phyloP scores from a whole-genome alignment of 2,797 vertebrate genomes.

The Rhinoraja longicauda region DNA sequence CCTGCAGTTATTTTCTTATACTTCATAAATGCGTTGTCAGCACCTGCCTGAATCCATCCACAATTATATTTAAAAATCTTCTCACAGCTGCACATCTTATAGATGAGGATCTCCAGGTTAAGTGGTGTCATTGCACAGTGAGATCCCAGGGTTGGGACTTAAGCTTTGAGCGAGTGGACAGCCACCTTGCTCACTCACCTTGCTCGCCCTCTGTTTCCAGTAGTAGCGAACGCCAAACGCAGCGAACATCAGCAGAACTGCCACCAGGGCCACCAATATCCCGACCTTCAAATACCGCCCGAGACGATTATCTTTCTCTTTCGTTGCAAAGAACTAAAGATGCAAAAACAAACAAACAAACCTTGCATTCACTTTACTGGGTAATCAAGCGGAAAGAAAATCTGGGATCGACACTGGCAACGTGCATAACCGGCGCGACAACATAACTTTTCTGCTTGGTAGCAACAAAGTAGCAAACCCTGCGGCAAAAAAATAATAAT shows the following conservation, averaged over 20 bases:
- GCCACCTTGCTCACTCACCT: slow-evolving; percentile 10
- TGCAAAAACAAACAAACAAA: not conserved
- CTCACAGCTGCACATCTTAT: no score
- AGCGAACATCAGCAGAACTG: not conserved
- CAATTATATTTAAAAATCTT: not conserved
- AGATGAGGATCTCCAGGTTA: not conserved
- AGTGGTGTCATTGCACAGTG: not conserved
- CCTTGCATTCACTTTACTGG: no score
- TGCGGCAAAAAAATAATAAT: not conserved
- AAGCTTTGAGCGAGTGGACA: not conserved
- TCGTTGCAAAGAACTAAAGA: not conserved
- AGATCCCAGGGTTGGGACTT: not conserved
- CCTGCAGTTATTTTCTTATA: no score
- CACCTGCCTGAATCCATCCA: no score
- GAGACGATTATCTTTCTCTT: not conserved
- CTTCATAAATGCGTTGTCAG: no score
- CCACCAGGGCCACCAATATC: not conserved
- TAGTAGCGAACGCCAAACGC: not conserved
- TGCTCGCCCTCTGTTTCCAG: slow-evolving; percentile 6
- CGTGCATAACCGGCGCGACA: not conserved
- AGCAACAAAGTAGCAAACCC: not conserved
- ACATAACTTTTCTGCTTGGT: not conserved
- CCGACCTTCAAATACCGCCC: not conserved
- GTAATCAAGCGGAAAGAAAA: not conserved
- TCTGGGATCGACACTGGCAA: no score